phyloP scores from a whole-genome alignment of 2,797 vertebrate genomes.

The Lutjanus argentimaculatus region DNA sequence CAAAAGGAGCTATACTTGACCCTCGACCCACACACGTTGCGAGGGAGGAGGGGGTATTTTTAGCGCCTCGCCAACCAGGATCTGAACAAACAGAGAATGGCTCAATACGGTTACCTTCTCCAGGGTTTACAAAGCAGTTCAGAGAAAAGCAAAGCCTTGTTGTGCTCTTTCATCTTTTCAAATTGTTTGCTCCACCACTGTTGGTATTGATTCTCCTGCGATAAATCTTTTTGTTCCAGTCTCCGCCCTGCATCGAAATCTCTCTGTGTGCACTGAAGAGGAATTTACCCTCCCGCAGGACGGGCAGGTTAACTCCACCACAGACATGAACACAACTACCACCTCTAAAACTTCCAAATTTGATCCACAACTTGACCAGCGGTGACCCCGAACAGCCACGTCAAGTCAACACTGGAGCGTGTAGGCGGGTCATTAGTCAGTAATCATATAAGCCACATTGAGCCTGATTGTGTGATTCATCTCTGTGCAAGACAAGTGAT shows the following conservation, averaged over 20 bases:
- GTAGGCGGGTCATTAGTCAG: conserved; percentile 67
- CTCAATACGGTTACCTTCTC: conserved; percentile 68
- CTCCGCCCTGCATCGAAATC: conserved; percentile 37
- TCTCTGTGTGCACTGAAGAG: conserved; percentile 39
- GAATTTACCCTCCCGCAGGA: conserved; percentile 51
- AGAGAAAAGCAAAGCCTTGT: conserved; percentile 73
- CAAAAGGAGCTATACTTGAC: conserved; percentile 74
- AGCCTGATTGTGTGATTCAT: conserved; percentile 68
- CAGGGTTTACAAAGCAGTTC: conserved; percentile 61
- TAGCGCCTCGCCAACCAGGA: conserved; percentile 54
- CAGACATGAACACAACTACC: background rate
- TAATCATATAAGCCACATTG: conserved; percentile 63
- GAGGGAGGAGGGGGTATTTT: conserved; percentile 70
- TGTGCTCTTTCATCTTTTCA: conserved; percentile 61
- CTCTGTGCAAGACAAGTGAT: conserved; percentile 37
- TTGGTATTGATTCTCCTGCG: conserved; percentile 63
- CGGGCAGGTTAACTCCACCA: conserved; percentile 22
- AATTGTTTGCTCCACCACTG: conserved; percentile 28
- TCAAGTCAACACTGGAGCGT: conserved; percentile 24
- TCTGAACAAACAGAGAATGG: conserved; percentile 72
- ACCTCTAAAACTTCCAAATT: conserved; percentile 30
- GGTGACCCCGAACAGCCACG: conserved; percentile 6
- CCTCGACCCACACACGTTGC: conserved; percentile 63
- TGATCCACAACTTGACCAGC: conserved; percentile 14
- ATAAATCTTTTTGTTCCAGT: conserved; percentile 40